Conservation (phyloP, 2,888 invertebrate species). For the Pyralis farinalis region DNA sequence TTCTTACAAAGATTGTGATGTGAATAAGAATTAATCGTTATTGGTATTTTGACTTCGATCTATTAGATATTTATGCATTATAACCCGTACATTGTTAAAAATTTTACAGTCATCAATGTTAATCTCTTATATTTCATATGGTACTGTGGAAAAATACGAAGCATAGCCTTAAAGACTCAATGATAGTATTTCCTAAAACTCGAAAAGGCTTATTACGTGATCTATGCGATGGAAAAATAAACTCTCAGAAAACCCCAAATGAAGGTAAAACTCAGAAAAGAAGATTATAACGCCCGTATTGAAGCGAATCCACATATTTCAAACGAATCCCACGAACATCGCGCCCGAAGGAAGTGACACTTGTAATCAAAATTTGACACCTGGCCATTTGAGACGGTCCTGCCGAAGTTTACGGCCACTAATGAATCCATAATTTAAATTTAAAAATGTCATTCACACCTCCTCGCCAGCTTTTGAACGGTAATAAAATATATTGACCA, state of each 20-base stretch:
- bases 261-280: no score
- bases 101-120: no score
- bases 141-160: no score
- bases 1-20: neutral
- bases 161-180: no score
- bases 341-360: conserved; percentile 3
- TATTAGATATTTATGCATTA: neutral
- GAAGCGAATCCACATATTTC: neutral
- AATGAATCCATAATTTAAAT: conserved; percentile 4
- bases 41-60: neutral
- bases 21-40: neutral
- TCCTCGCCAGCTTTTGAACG: neutral
- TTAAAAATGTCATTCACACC: conserved; percentile 3
- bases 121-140: no score
- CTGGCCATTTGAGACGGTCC: neutral
- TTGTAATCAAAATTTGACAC: conserved; percentile 2
- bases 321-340: neutral
- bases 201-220: no score
- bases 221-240: no score
- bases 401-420: neutral
- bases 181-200: no score
- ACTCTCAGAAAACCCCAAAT: no score
- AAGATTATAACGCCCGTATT: no score
- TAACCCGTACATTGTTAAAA: no score
- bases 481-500: neutral